Conservation (phyloP, 2,888 invertebrate genomes). For the Mesorhabditis sp. region DNA sequence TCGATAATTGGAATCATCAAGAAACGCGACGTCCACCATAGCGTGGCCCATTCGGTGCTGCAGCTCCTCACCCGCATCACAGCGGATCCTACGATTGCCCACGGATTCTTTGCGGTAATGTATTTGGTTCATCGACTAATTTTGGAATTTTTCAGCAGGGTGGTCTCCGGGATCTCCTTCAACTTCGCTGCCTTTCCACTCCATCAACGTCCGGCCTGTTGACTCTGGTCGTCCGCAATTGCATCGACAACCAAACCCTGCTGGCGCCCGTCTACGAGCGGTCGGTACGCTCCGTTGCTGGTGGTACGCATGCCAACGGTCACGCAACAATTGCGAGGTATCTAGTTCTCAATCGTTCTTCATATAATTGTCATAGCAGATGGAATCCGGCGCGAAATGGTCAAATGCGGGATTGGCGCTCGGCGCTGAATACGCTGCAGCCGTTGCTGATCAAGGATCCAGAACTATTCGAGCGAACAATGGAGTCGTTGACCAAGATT, state of each 20-base stretch:
- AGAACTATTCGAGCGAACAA: not conserved
- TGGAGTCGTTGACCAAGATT: not conserved
- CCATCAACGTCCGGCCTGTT: conserved; percentile 26
- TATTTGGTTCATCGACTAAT: not conserved
- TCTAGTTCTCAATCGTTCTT: not conserved
- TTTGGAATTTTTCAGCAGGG: conserved; percentile 12
- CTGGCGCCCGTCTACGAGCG: conserved; percentile 14
- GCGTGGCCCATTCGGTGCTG: conserved; percentile 36
- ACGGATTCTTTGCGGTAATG: conserved; percentile 31
- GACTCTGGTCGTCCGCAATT: conserved; percentile 41
- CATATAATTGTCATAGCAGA: conserved; percentile 1
- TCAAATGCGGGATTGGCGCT: conserved; percentile 2
- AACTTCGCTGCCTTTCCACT: conserved; percentile 22
- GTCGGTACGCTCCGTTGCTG: not conserved
- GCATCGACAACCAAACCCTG: conserved; percentile 38
- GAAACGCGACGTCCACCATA: conserved; percentile 18
- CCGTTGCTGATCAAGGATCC: not conserved
- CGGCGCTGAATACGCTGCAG: not conserved
- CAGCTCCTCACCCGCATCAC: conserved; percentile 39
- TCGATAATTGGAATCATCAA: conserved; percentile 13
- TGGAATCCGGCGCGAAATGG: conserved; percentile 2
- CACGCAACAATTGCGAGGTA: not conserved
- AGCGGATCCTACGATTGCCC: conserved; percentile 22
- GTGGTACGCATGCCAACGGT: not conserved
- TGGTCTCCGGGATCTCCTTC: conserved; percentile 22